Base-by-base conservation (phyloP, 2,888 invertebrate genomes). In the Coelinius sp. region DNA sequence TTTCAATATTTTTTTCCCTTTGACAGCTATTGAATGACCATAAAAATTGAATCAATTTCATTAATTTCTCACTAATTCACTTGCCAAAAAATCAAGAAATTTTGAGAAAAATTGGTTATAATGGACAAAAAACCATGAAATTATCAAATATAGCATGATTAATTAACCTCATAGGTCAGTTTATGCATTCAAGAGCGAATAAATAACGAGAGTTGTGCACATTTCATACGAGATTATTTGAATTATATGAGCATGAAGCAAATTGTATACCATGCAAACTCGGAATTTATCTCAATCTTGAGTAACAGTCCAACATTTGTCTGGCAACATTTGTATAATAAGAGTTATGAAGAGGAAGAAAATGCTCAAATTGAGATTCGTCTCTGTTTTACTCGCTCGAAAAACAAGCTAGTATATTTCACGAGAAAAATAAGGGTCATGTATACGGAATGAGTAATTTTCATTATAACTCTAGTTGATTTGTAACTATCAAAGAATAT, bases 261-360 rank as follows among this genome's bases (percentile, higher is more conserved):
- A 73, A 75, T 75, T 71, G 69, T 59, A 72, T 63, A 73, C 52
- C 70, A 67, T 38, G 69, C 70, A 66, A 63, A 75, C 53, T 67
- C 68, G 27, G 22, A n/a, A 5, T 44, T 56, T 70, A 75, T 74
- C 77, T 68, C 73, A 68, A 77, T 75, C 73, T 74, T 71, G 64
- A 73, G 64, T 73, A 75, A 75, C 71, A 74, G 71, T 69, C 41
- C 12, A 14, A 73, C 75, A 73, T 77, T 76, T 71, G 67, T 75
- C 70, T 20, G 20, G 49, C 64, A 66, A 46, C 65, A 46, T 66
- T 68, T 63, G 73, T 73, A 63, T 74, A 74, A 44, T 14, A 44
- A 73, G 71, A 73, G 72, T 69, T 69, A 73, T 65, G 59, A 68
- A 38, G 35, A 46, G 65, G 64, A 3, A 35, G 62, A 17, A 31